These are phyloP conservation scores for Thera britannica DNA, from an alignment of 2,888 invertebrate genomes.

Conservation along the genomic window DNA sequence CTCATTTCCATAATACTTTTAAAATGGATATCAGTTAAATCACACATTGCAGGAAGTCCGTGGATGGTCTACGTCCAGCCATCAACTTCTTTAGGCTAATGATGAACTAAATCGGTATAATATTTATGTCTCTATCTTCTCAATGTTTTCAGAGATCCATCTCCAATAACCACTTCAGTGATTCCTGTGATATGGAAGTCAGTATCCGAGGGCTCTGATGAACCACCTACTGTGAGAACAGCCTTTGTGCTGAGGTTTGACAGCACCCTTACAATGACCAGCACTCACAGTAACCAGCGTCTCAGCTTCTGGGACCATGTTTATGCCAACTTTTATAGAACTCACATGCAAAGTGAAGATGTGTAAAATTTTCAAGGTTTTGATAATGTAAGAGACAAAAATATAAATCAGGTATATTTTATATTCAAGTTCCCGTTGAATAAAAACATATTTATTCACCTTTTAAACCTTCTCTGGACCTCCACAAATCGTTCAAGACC, in stretches of 20 bases:
- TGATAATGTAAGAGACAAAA: not conserved
- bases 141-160: conserved; percentile 66
- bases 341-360: conserved; percentile 39
- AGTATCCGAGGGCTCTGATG: conserved; percentile 32
- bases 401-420: not conserved
- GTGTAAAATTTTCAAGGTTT: conserved; percentile 13
- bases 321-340: conserved; percentile 64
- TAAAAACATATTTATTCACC: too few relatives aligned
- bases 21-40: too few relatives aligned
- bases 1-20: too few relatives aligned
- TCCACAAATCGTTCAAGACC: too few relatives aligned
- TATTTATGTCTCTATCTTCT: too few relatives aligned
- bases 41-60: too few relatives aligned
- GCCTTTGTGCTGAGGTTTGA: conserved; percentile 54
- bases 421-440: not conserved
- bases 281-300: conserved; percentile 47
- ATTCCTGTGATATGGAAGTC: conserved; percentile 72
- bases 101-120: too few relatives aligned
- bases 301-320: conserved; percentile 70
- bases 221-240: conserved; percentile 47
- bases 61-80: too few relatives aligned
- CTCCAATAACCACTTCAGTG: conserved; percentile 63
- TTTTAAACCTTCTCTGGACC: too few relatives aligned
- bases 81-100: too few relatives aligned
- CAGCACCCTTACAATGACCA: conserved; percentile 46